Evolutionary conservation across 2,888 invertebrate genomes (phyloP), one percentile per base, ranked within the genome.

Genomic region (Antheraea yamamai): DNA sequence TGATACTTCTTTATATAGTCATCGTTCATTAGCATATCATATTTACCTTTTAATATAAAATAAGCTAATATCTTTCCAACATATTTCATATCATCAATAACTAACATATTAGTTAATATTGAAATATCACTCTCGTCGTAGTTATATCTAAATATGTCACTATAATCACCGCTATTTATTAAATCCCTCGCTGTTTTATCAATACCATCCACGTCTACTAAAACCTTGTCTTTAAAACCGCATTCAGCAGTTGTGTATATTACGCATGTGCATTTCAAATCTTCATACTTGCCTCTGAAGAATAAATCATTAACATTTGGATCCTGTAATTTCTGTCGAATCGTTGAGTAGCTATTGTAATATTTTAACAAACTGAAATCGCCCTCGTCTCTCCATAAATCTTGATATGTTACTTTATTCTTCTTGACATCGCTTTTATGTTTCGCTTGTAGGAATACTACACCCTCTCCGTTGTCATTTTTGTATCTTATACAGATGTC

Each of bases 301-400:
- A 70, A 70, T n/a, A 39, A 1, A 70, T 70, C 39, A 39, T n/a
- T 20, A 2, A 7, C 70, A 39, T 70, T 70, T 70, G 20, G 4
- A 70, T 20, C 14, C 39, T 4, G n/a, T 2, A 39, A 70, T 70
- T 39, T 70, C n/a, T 35, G n/a, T 39, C 39, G 18, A n/a, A 70
- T 70, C 70, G 12, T 35, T 39, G 12, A n/a, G 75, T 78, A 81
- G 72, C 81, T 80, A 26, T 81, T 78, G 18, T 78, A 78, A 39
- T 82, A 81, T 77, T 81, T 80, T 51, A 76, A 66, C 30, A 81
- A 68, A 72, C 77, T 77, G 39, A 79, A 79, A 23, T 80, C 80
- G 7, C 76, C 77, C 7, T 78, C 76, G 30, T 71, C 47, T 58
- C 77, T 77, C 23, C 78, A 75, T 12, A 81, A 73, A 52, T 81